phyloP scores from a whole-genome alignment of 2,797 vertebrate genomes.

The Borostomias antarcticus region DNA sequence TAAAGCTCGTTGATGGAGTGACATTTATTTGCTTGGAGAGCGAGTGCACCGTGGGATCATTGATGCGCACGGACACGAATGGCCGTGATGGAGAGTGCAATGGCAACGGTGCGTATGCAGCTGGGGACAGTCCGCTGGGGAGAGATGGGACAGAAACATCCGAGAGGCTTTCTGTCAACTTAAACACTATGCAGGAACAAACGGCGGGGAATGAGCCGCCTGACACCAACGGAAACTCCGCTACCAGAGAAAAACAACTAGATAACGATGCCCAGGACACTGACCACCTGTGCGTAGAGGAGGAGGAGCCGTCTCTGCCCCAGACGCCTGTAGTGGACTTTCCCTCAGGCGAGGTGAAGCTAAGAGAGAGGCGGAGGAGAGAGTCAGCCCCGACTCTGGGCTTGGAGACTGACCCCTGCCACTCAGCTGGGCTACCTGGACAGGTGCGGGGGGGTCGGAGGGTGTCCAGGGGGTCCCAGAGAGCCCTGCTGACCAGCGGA shows the following conservation, averaged over 20 bases:
- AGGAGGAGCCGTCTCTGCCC: constrained; percentile 29
- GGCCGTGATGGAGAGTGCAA: constrained; percentile 61
- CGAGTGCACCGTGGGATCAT: constrained; percentile 57
- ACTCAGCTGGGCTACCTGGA: constrained; percentile 38
- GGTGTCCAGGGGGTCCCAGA: constrained; percentile 74
- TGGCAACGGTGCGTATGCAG: constrained; percentile 34
- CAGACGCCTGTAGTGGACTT: constrained; percentile 31
- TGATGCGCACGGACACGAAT: constrained; percentile 53
- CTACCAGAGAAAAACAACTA: constrained; percentile 53
- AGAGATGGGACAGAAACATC: neutral
- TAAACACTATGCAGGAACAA: constrained; percentile 41
- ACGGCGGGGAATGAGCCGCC: constrained; percentile 18
- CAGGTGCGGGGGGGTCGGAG: constrained; percentile 63
- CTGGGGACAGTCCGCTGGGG: constrained; percentile 10
- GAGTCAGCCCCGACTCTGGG: constrained; percentile 73
- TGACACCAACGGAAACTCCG: constrained; percentile 59
- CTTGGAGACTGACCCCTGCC: constrained; percentile 56
- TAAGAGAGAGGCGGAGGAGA: constrained; percentile 72
- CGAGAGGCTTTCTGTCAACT: constrained; percentile 11
- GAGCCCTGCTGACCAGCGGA: constrained; percentile 70
- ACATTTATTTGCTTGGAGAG: constrained; percentile 84
- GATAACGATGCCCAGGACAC: constrained; percentile 59
- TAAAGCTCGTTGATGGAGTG: constrained; percentile 80
- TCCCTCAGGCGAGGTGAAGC: constrained; percentile 61
- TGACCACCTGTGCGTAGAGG: neutral